Conservation (phyloP, 2,113 vertebrate genomes). For the Neolamprologus falcicula region DNA sequence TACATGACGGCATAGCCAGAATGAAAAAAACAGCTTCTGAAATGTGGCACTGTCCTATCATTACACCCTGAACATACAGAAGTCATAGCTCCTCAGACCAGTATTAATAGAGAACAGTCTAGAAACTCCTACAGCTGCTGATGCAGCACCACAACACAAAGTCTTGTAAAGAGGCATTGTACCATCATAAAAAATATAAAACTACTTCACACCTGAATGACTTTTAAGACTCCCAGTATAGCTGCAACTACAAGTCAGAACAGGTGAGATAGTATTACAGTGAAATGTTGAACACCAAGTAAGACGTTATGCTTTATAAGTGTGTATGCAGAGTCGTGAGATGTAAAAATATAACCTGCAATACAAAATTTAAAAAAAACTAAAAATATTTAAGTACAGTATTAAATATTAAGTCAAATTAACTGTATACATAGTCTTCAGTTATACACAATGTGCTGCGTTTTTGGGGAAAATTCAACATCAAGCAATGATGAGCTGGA, state of each 20-base stretch:
- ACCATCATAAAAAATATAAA: neutral
- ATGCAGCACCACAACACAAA: neutral
- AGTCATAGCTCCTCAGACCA: neutral
- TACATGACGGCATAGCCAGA: neutral
- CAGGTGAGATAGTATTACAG: neutral
- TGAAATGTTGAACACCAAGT: neutral
- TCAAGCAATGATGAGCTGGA: neutral
- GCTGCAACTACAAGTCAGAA: neutral
- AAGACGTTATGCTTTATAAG: neutral
- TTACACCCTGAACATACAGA: neutral
- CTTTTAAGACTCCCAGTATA: neutral
- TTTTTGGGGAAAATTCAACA: neutral
- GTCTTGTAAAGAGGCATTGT: neutral
- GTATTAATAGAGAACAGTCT: neutral
- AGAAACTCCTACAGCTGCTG: neutral
- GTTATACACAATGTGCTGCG: neutral
- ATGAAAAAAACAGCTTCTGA: neutral
- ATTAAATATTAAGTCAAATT: neutral
- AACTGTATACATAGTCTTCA: neutral
- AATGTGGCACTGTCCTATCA: neutral
- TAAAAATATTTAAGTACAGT: neutral
- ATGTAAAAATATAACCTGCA: neutral
- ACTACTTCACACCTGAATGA: neutral
- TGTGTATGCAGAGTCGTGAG: neutral
- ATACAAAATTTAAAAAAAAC: neutral